Evolutionary conservation across 2,797 vertebrate species (phyloP).

Genomic region (Aratinga solstitialis): DNA sequence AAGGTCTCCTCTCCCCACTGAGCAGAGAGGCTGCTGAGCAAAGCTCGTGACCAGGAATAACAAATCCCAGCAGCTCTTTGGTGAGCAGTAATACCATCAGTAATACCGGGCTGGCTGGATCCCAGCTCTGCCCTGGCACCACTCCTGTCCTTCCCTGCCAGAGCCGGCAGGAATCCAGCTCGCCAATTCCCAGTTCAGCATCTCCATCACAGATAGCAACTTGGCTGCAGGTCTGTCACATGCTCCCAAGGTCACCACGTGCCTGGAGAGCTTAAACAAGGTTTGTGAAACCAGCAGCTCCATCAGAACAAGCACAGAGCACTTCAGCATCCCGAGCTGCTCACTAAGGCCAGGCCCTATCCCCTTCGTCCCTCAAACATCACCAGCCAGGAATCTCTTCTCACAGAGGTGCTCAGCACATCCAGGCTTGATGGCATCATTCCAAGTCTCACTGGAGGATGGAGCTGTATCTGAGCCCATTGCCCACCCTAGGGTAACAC

Average conservation of each 20-base stretch:
- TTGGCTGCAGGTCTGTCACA: neutral
- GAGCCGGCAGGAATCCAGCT: neutral
- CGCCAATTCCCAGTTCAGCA: neutral
- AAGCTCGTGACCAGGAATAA: neutral
- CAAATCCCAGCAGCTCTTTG: neutral
- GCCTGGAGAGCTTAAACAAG: neutral
- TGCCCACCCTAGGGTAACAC: neutral
- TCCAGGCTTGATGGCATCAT: neutral
- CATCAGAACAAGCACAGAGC: fast-evolving
- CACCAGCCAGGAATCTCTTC: fast-evolving
- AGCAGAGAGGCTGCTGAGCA: neutral
- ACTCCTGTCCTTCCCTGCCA: neutral
- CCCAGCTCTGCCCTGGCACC: slow-evolving; percentile 7
- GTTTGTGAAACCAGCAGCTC: neutral
- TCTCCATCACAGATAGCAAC: neutral
- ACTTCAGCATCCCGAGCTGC: neutral
- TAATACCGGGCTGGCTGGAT: neutral
- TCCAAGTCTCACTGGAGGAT: neutral
- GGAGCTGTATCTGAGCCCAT: neutral
- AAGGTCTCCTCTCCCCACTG: neutral
- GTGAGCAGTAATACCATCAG: neutral
- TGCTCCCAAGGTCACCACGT: neutral
- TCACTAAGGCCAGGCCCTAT: fast-evolving
- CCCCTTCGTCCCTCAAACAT: neutral
- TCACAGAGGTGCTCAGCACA: neutral